Evolutionary conservation across 2,113 vertebrate species (phyloP), one percentile per base, ranked within the genome.

Genomic region (Melanocharis versteri): DNA sequence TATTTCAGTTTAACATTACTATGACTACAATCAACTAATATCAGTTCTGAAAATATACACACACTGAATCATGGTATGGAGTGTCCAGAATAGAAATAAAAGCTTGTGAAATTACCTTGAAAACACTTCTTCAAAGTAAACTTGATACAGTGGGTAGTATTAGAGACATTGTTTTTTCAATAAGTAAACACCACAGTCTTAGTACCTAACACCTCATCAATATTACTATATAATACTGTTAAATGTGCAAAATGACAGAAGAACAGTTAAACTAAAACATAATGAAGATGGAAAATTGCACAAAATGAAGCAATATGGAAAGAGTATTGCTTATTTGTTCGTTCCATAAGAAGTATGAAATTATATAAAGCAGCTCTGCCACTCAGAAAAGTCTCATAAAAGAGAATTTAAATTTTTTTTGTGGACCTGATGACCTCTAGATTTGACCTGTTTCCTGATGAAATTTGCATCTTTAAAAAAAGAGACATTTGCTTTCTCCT

Each of bases 81-180:
- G 48, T n/a, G 70, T 79, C 70, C 81, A 72, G 70, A 77, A 62
- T 1, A 83, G 79, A 96, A 96, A 92, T 75, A 70, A 82, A 88
- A 93, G n/a, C 44, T 90, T 81, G 90, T 78, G 76, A 92, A 93
- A 84, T 84, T 90, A 90, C 88, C 77, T 92, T 78, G 48, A 90
- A 94, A 96, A 94, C 60, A 81, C 53, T 92, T 81, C 88, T 89
- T 95, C 88, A 93, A 95, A 95, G 69, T 90, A 78, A 94, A 96
- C 28, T 75, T 93, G 76, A 94, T 96, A 81, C 76, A 44, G 44
- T 88, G 62, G 42, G 28, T 89, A 88, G 33, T 88, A 92, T 86
- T 94, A 90, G 40, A 83, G 71, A 89, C 56, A 71, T 60, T 83
- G 58, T 23, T 94, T 95, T 95, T 86, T 61, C 89, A 87, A 18